Base-by-base conservation (phyloP, 1,140 invertebrate species). In the Caenorhabditis remanei region DNA sequence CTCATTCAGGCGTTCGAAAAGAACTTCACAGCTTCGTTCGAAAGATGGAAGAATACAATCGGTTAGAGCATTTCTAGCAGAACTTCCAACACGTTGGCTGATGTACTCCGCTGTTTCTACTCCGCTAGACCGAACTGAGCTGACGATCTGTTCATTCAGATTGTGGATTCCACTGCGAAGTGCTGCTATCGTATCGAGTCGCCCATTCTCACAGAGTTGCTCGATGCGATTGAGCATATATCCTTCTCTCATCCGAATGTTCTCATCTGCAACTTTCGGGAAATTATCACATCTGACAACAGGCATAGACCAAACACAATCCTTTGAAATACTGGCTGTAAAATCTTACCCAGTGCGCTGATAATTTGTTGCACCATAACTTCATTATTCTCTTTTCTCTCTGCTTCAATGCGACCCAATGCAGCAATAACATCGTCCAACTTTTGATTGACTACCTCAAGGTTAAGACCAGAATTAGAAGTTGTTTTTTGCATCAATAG, bases 161-260 rank as follows among this genome's bases (percentile, higher is more conserved):
- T 24, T 79, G 21, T 4, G 14, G 46, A 79, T 24, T 13, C 71
- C 46, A 50, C 19, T 19, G 53, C 71, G 71, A 13, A 79, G 16
- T 8, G 71, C 71, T 3, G 71, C 71, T n/a, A 79, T 50, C 5
- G 71, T 79, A 13, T 79, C 71, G n/a, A 79, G 71, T 8, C 43
- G 43, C 13, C 71, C 71, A 14, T 50, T 79, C n/a, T 79, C 71
- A 53, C 71, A 79, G 13, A 79, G n/a, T 50, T 79, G 71, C 71
- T 79, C 71, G 24, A 79, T 79, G 7, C 71, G 71, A 79, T 50
- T 79, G n/a, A 79, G 71, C 71, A 79, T 79, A 50, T 79, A 79
- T 14, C 71, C 71, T 50, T 79, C 71, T 24, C 71, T 48, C 71
- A 79, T 21, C 24, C 71, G 71, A 50, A 79, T 79, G 53, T 79